Percentiles rank a stretch among this genome's conserved stretches.
Conservation (phyloP, 2,113 vertebrate genomes). For the Bos javanicus region DNA sequence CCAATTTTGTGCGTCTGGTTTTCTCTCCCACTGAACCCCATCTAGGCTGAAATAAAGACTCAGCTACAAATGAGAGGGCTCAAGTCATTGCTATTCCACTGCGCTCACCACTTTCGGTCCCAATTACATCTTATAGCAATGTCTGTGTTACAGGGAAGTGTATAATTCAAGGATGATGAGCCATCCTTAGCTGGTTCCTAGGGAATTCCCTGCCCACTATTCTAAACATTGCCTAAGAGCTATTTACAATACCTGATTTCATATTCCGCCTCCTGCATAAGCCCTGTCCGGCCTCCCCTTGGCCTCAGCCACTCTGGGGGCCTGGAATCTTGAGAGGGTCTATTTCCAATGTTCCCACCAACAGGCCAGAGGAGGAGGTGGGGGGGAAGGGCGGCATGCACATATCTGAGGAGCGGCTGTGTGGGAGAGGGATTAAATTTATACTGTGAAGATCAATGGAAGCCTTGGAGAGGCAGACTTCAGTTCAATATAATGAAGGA, state of each 20-base stretch:
- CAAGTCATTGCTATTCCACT: background rate
- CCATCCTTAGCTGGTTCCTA: background rate
- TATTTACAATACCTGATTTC: background rate
- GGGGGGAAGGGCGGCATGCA: background rate
- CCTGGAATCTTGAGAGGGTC: constrained; percentile 17
- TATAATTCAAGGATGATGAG: background rate
- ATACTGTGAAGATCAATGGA: constrained; percentile 53
- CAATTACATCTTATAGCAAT: background rate
- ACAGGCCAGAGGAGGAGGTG: background rate
- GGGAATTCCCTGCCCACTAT: background rate
- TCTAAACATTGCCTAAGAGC: background rate
- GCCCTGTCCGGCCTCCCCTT: background rate
- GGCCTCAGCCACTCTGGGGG: background rate
- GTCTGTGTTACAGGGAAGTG: background rate
- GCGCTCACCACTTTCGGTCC: background rate
- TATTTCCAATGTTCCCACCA: constrained; percentile 55
- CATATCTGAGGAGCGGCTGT: background rate
- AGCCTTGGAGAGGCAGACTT: constrained; percentile 41
- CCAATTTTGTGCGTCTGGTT: background rate
- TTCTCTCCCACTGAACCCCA: background rate
- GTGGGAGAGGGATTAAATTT: constrained; percentile 49
- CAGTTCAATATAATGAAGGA: constrained; percentile 65
- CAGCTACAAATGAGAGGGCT: background rate
- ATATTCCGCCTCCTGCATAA: background rate
- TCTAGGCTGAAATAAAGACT: background rate